These are phyloP conservation scores for Neuroterus valhalla DNA, from an alignment of 1,140 invertebrate species.

Conservation along the genomic window DNA sequence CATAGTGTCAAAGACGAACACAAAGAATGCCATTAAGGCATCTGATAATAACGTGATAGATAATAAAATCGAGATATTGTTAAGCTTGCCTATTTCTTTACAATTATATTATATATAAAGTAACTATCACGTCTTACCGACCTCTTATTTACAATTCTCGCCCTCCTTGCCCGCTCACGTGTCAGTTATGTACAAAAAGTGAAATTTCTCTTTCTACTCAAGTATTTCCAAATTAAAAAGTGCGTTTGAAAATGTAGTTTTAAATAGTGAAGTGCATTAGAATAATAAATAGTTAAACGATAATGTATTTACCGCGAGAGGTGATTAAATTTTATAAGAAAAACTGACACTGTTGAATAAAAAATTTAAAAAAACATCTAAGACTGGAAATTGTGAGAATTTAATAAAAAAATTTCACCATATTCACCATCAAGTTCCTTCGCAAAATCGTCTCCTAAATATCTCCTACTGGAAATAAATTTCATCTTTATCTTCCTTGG, in stretches of 20 bases:
- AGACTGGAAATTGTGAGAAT: too few species aligned
- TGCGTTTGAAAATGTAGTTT: constrained; percentile 29
- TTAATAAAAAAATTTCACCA: too few species aligned
- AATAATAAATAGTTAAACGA: constrained; percentile 5
- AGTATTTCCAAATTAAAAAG: constrained; percentile 17
- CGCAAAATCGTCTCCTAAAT: too few species aligned
- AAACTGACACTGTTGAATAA: constrained; percentile 31
- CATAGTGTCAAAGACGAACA: constrained; percentile 36
- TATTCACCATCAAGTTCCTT: too few species aligned
- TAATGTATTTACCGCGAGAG: constrained; percentile 21
- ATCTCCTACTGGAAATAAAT: neutral
- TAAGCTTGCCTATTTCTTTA: constrained; percentile 55
- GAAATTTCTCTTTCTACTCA: constrained; percentile 20
- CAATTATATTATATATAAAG: constrained; percentile 53
- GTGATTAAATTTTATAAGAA: constrained; percentile 24
- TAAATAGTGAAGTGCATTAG: constrained; percentile 26
- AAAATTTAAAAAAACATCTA: constrained; percentile 11
- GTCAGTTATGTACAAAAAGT: constrained; percentile 26
- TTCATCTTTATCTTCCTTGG: neutral
- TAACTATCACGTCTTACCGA: constrained; percentile 40
- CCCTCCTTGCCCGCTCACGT: constrained; percentile 30
- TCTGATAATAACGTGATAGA: constrained; percentile 45
- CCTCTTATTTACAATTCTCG: constrained; percentile 39
- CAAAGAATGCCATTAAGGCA: constrained; percentile 41
- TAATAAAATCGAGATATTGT: constrained; percentile 59